Percentiles rank a stretch among this genome's conserved stretches.
These are phyloP conservation scores for Mobula hypostoma DNA, from an alignment of 2,113 vertebrate species.

Conservation along the genomic window DNA sequence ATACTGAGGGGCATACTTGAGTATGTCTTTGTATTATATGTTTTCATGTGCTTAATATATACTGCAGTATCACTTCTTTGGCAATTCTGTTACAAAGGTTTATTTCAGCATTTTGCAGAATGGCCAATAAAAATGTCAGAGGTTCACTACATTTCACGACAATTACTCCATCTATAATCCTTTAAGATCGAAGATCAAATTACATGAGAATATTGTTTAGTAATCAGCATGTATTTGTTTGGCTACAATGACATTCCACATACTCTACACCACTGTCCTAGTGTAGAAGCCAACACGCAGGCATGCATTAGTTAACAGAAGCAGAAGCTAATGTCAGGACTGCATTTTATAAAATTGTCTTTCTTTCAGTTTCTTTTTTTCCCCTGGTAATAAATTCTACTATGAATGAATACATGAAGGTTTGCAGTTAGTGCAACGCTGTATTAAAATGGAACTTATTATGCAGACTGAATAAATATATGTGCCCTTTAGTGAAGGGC, in stretches of 20 bases:
- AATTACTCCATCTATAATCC: background rate
- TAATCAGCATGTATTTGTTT: background rate
- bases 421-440: background rate
- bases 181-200: background rate
- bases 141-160: background rate
- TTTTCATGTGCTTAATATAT: background rate
- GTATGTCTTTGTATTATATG: background rate
- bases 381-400: background rate
- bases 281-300: too few relatives aligned
- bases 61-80: background rate
- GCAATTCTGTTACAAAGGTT: background rate
- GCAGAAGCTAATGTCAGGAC: background rate
- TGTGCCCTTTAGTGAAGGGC: background rate
- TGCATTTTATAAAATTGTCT: background rate
- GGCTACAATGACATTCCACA: too few relatives aligned
- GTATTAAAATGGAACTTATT: background rate
- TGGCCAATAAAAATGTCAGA: background rate
- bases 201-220: background rate
- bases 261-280: background rate
- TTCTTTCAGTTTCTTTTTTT: constrained; percentile 2
- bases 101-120: background rate
- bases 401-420: background rate
- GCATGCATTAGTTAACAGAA: background rate
- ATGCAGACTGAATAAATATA: background rate
- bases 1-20: background rate